Evolutionary conservation across 2,888 invertebrate species (phyloP), one percentile per base, ranked within the genome.

Genomic region (Argyra leucocephala): DNA sequence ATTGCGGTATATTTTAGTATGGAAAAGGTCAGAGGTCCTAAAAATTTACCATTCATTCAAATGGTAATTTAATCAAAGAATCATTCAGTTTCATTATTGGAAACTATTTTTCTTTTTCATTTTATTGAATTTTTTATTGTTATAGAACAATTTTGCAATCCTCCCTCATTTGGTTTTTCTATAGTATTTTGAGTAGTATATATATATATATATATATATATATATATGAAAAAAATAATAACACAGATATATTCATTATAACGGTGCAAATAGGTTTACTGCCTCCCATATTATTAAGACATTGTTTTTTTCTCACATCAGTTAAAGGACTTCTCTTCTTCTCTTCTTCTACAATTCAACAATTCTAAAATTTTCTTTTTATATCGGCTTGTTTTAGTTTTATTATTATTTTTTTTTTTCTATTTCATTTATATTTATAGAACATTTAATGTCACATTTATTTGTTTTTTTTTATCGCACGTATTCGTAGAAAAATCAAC

Each of bases 71-170:
- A 48, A 48, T 48, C 48, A 48, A 48, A 48, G 15, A 48, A 26
- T 48, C 48, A 48, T 48, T 48, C 48, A 48, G 48, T 18, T 48
- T 48, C 48, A 48, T 48, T 48, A n/a, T n/a, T 48, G 12, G 48
- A 48, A 48, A 48, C 48, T 48, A 48, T 48, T 48, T 48, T 48
- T 18, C 48, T 48, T 48, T n/a, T 48, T 48, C 48, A 48, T 48
- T 48, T 48, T 48, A 48, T n/a, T 48, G 48, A 48, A 48, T 31
- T 31, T 48, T 37, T 48, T 48, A 48, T 48, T 48, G n/a, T 48
- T 48, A 48, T 48, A 5, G 48, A 48, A 48, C 18, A 48, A 48
- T 48, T 48, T 48, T 48, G 15, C 18, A 48, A 48, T 18, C 48
- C 48, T 15, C 48, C 48, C 48, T 48, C 48, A 6, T 18, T 15